phyloP scores from a whole-genome alignment of 2,888 invertebrate species.

The Microctonus hyperodae region DNA sequence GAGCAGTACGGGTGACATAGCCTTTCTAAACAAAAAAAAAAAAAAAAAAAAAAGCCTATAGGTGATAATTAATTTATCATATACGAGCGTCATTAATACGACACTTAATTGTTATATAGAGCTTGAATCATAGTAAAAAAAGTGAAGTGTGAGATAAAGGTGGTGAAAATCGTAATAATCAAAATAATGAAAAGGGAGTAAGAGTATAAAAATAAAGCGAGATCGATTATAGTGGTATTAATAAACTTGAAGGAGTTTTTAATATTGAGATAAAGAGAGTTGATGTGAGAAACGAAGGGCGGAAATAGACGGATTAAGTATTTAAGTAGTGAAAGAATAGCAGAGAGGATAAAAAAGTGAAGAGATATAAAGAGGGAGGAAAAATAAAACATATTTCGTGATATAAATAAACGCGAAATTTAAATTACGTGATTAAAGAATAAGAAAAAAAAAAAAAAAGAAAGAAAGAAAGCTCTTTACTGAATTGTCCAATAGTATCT shows the following conservation, averaged over 20 bases:
- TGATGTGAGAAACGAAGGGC: conserved; percentile 31
- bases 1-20: conserved; percentile 61
- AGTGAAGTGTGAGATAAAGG: conserved; percentile 13
- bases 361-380: too few relatives aligned
- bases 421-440: conserved; percentile 13
- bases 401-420: conserved; percentile 14
- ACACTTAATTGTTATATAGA: conserved; percentile 37
- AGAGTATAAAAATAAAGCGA: conserved; percentile 8
- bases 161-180: conserved; percentile 7
- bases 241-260: neutral
- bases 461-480: neutral
- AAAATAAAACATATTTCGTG: neutral
- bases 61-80: conserved; percentile 53
- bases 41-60: conserved; percentile 34
- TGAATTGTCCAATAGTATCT: neutral
- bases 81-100: conserved; percentile 44
- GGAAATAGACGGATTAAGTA: conserved; percentile 23
- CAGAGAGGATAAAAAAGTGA: neutral
- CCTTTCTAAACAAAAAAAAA: conserved; percentile 38
- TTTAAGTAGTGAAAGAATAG: conserved; percentile 14
- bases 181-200: conserved; percentile 1
- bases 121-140: conserved; percentile 29
- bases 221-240: conserved; percentile 1
- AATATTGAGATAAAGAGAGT: conserved; percentile 14
- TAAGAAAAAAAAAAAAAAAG: too few relatives aligned